Percentiles rank a stretch among this genome's conserved stretches.
Conservation (phyloP, 2,113 vertebrate species). For the Halichoeres trimaculatus region DNA sequence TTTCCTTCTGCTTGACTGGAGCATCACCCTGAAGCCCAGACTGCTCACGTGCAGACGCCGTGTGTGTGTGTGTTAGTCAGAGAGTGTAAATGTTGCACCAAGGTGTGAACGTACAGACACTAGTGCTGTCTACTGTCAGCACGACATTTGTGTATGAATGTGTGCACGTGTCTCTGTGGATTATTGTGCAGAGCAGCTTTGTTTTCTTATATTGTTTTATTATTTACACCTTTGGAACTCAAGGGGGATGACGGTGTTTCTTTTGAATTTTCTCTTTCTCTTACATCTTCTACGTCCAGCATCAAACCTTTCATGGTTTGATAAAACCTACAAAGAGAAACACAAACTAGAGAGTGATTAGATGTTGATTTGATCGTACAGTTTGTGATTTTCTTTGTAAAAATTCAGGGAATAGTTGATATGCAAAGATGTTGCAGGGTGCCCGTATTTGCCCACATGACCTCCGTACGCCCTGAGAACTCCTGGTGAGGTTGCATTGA, state of each 20-base stretch:
- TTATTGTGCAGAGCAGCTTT: not conserved
- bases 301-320: too few species aligned
- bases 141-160: not conserved
- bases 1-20: not conserved
- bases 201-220: not conserved
- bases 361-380: too few species aligned
- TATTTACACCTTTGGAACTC: not conserved
- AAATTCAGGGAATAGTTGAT: too few species aligned
- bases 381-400: too few species aligned
- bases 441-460: too few species aligned
- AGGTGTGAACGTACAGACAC: slow-evolving; percentile 28
- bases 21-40: slow-evolving; percentile 8
- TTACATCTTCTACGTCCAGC: not conserved
- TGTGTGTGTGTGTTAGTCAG: too few species aligned
- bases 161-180: not conserved
- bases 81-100: not conserved
- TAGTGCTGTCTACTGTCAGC: not conserved
- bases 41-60: slow-evolving; percentile 31
- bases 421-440: too few species aligned
- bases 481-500: slow-evolving; percentile 1
- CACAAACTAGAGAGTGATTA: too few species aligned
- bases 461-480: slow-evolving; percentile 6
- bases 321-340: too few species aligned
- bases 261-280: not conserved
- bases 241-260: not conserved